These are phyloP conservation scores for Melanogrammus aeglefinus DNA, from an alignment of 2,797 vertebrate genomes.

Conservation along the genomic window DNA sequence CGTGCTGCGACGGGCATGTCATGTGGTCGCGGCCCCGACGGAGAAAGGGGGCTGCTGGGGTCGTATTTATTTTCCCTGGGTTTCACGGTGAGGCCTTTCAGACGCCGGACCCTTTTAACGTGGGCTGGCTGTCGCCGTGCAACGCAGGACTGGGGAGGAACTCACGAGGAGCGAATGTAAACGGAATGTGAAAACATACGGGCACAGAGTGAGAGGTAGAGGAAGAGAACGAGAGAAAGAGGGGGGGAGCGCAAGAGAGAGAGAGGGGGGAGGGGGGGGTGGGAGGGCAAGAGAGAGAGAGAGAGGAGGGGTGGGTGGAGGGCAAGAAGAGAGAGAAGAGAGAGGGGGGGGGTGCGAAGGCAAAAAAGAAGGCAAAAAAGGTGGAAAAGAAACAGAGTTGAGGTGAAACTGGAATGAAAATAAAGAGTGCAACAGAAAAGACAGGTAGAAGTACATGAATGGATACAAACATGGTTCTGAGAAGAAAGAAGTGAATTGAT, in stretches of 20 bases:
- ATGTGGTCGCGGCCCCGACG: slow-evolving; percentile 45
- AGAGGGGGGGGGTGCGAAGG: too few species aligned
- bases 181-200: neutral
- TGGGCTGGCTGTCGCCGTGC: neutral
- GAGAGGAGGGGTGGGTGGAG: too few species aligned
- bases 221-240: neutral
- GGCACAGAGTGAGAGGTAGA: neutral
- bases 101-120: neutral
- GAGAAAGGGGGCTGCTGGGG: slow-evolving; percentile 22
- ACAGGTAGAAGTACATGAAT: slow-evolving; percentile 23
- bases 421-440: neutral
- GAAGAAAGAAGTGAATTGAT: neutral
- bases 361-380: neutral
- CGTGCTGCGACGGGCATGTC: slow-evolving; percentile 63
- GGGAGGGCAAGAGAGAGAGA: neutral
- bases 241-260: neutral
- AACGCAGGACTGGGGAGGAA: neutral
- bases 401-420: neutral
- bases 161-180: neutral
- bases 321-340: too few species aligned
- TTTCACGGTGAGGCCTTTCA: slow-evolving; percentile 2
- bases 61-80: slow-evolving; percentile 18
- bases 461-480: slow-evolving; percentile 13
- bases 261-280: neutral
- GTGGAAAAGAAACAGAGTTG: neutral